Percentiles rank a stretch among this genome's conserved stretches.
Evolutionary conservation across 2,888 invertebrate genomes (phyloP).

Genomic region (Agrochola lychnidis): DNA sequence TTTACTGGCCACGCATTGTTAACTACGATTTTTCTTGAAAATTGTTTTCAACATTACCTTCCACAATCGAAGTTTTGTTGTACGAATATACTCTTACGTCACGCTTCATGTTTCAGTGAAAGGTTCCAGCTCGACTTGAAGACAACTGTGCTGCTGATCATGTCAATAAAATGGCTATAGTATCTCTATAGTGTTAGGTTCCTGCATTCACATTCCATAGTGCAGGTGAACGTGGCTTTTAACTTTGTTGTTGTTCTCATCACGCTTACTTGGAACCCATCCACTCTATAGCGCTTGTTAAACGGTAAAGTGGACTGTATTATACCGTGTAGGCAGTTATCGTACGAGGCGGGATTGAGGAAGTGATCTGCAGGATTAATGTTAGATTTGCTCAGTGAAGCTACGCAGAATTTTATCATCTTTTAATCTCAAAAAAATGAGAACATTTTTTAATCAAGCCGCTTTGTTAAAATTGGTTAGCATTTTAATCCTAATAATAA

Average conservation of each 20-base stretch:
- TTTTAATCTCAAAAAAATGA: constrained; percentile 1
- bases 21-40: constrained; percentile 67
- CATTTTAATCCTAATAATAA: background rate
- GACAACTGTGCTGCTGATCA: constrained; percentile 21
- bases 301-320: constrained; percentile 41
- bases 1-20: constrained; percentile 75
- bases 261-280: constrained; percentile 55
- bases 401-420: constrained; percentile 11
- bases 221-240: constrained; percentile 53
- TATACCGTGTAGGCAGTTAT: constrained; percentile 40
- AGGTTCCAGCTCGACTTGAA: constrained; percentile 56
- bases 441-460: background rate
- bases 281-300: constrained; percentile 33
- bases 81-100: constrained; percentile 50
- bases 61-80: constrained; percentile 24
- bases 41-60: constrained; percentile 54
- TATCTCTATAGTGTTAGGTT: constrained; percentile 37
- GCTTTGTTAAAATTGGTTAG: background rate
- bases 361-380: constrained; percentile 47
- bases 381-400: constrained; percentile 24
- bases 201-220: constrained; percentile 52
- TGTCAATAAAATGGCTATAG: constrained; percentile 42
- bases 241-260: constrained; percentile 56
- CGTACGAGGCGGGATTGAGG: constrained; percentile 35
- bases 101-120: constrained; percentile 68